These are phyloP conservation scores for Slavum lentiscoides DNA, from an alignment of 2,888 invertebrate species.

Conservation along the genomic window DNA sequence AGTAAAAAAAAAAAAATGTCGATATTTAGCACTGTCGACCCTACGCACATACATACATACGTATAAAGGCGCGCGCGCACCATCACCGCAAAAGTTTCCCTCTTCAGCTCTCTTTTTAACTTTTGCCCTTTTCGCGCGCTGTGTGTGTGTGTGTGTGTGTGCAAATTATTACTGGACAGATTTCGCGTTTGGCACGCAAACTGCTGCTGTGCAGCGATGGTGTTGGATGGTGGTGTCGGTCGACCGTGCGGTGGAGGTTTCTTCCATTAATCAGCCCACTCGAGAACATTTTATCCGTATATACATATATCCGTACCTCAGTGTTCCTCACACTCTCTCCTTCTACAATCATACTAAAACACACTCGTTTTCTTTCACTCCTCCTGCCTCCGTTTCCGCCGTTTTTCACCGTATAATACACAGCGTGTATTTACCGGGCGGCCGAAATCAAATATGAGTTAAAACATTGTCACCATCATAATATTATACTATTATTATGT, in stretches of 20 bases:
- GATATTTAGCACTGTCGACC: too few relatives aligned
- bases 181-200: conserved; percentile 23
- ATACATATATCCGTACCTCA: neutral
- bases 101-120: conserved; percentile 16
- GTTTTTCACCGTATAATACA: neutral
- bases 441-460: too few relatives aligned
- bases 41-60: too few relatives aligned
- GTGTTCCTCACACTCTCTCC: neutral
- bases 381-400: neutral
- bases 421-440: too few relatives aligned
- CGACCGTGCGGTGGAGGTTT: neutral
- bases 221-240: neutral
- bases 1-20: too few relatives aligned
- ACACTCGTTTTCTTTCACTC: too few relatives aligned
- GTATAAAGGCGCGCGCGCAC: too few relatives aligned
- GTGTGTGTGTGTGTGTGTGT: conserved; percentile 9
- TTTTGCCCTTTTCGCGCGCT: neutral
- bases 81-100: neutral
- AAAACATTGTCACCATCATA: too few relatives aligned
- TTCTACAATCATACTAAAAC: neutral
- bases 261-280: conserved; percentile 31
- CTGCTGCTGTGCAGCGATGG: too few relatives aligned
- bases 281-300: conserved; percentile 16
- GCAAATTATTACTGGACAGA: conserved; percentile 30
- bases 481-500: too few relatives aligned